Evolutionary conservation across 2,797 vertebrate genomes (phyloP).

Genomic region (Delichon dasypus): DNA sequence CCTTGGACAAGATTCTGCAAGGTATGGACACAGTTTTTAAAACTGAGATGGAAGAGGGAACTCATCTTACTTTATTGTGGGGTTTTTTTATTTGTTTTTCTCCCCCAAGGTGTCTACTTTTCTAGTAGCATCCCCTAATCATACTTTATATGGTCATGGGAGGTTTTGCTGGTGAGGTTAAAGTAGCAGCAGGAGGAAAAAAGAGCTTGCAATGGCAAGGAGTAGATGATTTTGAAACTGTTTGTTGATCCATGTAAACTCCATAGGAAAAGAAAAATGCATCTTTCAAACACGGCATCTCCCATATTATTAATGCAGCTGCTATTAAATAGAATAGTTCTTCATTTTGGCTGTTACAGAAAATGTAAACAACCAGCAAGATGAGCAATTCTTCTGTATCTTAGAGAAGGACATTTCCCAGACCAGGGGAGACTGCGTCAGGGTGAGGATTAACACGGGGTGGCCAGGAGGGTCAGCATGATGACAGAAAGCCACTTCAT

Average conservation of each 20-base stretch:
- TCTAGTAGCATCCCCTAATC: background rate
- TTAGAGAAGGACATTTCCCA: background rate
- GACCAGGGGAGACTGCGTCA: background rate
- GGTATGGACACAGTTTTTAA: constrained; percentile 71
- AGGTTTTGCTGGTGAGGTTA: background rate
- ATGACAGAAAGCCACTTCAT: background rate
- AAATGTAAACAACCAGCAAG: background rate
- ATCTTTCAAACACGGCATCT: background rate
- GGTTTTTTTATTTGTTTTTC: background rate
- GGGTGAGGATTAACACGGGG: background rate
- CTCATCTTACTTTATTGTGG: background rate
- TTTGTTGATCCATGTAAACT: background rate
- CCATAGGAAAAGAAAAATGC: background rate
- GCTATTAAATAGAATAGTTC: background rate
- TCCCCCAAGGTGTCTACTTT: background rate
- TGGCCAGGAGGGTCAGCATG: background rate
- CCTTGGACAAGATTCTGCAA: constrained; percentile 96
- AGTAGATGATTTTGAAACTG: background rate
- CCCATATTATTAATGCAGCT: background rate
- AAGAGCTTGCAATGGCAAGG: background rate
- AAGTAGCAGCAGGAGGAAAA: background rate
- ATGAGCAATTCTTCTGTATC: background rate
- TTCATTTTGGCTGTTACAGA: background rate
- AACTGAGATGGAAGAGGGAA: background rate
- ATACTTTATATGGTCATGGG: background rate